phyloP scores from a whole-genome alignment of 2,888 invertebrate species.

The Drosophila sordidapex region DNA sequence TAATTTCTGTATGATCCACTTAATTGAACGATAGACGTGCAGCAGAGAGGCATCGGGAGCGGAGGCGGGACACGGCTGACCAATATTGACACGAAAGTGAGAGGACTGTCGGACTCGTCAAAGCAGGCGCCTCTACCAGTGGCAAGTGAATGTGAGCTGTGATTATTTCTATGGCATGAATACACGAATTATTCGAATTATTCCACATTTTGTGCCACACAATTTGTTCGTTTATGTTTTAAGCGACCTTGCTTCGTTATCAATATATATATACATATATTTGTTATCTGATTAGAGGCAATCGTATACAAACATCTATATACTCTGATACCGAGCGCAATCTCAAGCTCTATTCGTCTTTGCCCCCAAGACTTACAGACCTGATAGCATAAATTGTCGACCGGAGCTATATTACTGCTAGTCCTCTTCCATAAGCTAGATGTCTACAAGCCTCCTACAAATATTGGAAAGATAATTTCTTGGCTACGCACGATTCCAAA shows the following conservation, averaged over 20 bases:
- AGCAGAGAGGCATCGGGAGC: too few species aligned
- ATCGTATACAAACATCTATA: neutral
- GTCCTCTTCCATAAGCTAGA: neutral
- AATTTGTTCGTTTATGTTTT: neutral
- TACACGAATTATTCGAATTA: neutral
- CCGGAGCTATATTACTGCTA: neutral
- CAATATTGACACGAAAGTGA: neutral
- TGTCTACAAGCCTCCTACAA: neutral
- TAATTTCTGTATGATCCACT: neutral
- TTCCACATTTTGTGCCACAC: neutral
- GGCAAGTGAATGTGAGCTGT: neutral
- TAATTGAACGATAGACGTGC: neutral
- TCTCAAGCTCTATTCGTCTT: neutral
- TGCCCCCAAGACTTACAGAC: neutral
- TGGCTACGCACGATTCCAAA: neutral
- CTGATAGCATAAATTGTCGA: neutral
- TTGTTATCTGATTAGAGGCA: neutral
- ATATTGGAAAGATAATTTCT: neutral
- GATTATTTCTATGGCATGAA: neutral
- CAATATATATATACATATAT: neutral
- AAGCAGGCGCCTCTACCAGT: neutral
- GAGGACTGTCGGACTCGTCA: neutral
- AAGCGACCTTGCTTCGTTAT: too few species aligned
- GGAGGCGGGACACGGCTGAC: neutral
- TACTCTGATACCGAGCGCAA: neutral